Evolutionary conservation across 1,140 invertebrate species (phyloP).

Genomic region (Papilio dardanus): DNA sequence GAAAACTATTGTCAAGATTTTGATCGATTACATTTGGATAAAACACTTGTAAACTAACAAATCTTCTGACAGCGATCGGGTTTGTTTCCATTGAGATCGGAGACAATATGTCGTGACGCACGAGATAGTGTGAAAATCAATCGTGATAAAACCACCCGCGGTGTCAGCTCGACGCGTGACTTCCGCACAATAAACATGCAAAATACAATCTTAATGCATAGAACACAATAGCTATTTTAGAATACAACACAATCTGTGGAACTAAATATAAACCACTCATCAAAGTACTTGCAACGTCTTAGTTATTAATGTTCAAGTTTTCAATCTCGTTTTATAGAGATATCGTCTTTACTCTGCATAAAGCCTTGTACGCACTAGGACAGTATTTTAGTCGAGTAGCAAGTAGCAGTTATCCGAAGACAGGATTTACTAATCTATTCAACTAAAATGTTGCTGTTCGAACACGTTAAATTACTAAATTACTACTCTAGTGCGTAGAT

Average conservation of each 20-base stretch:
- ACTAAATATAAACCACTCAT: constrained; percentile 5
- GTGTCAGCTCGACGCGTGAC: neutral
- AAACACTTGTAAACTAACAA: constrained; percentile 1
- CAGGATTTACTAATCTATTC: too few species aligned
- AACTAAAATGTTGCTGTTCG: too few species aligned
- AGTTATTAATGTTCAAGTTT: neutral
- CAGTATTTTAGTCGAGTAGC: too few species aligned
- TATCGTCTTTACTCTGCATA: neutral
- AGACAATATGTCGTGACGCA: constrained; percentile 36
- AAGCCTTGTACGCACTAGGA: too few species aligned
- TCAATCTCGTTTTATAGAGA: neutral
- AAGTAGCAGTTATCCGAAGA: too few species aligned
- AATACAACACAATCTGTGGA: neutral
- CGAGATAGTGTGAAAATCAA: constrained; percentile 38
- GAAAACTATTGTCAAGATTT: neutral
- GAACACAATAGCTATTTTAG: neutral
- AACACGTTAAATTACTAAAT: too few species aligned
- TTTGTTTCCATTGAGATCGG: constrained; percentile 13
- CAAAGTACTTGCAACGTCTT: neutral
- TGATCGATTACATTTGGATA: constrained; percentile 11
- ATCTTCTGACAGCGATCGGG: constrained; percentile 13
- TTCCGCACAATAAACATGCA: constrained; percentile 7
- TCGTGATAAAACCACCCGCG: constrained; percentile 37
- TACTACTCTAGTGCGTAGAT: too few species aligned
- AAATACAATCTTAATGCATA: constrained; percentile 13